Evolutionary conservation across 2,113 vertebrate species (phyloP), one percentile per base, ranked within the genome.

Genomic region (Symphodus melops): DNA sequence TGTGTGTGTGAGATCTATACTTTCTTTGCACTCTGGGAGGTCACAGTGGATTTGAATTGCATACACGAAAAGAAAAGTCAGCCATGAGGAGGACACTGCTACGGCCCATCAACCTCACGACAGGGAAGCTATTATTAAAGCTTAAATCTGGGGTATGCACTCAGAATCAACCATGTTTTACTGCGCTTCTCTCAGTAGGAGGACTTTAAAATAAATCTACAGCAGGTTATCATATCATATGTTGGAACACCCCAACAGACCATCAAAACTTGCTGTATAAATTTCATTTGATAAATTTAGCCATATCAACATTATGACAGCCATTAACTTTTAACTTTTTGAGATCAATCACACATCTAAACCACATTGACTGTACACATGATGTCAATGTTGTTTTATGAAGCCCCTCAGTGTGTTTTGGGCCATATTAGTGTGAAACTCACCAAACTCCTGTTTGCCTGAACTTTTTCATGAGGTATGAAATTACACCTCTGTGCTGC

Each of bases 91-190:
- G 54, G 65, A 73, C 46, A 46, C 19, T 10, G 53, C 36, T 36
- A 57, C 1, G 67, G 81, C 61, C 57, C 87, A 92, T 87, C 70
- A 82, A 82, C 51, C 17, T 23, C 86, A 75, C 84, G 60, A 72
- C 68, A 66, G 79, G 64, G 54, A 28, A 28, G 52, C 60, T 46
- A 75, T 72, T 66, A 75, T 86, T 63, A 71, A 55, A 72, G 49
- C 41, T 68, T 76, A 58, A 75, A 67, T 56, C 56, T 59, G 57
- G 20, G 14, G 21, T 52, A 74, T 9, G n/a, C 28, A 41, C n/a
- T 62, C 51, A 61, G 63, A 48, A 48, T 48, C 46, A 9, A 54
- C 1, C 5, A 8, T 12, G 13, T 48, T 75, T 48, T 37, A 61
- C 46, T 51, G 25, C 33, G 46, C 37, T 53, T 58, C 25, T 70